Base-by-base conservation (phyloP, 2,113 vertebrate species). In the Stomatorhinus ivindoensis region DNA sequence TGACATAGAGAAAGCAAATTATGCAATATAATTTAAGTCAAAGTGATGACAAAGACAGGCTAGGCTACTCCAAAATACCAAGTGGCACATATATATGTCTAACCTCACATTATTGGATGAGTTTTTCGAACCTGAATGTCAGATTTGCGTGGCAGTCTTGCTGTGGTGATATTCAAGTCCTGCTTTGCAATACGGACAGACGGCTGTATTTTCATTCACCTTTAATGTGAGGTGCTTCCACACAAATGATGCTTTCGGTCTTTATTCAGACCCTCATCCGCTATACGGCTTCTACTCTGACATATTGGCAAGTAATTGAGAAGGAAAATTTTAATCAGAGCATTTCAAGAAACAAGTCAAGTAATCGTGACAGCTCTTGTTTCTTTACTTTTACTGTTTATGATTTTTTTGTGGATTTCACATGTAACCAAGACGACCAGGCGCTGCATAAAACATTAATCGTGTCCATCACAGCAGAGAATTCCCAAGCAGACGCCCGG, bases 401-500 rank as follows among this genome's bases (percentile, higher is more conserved):
- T 55, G 11, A 3, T 55, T 55, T 55, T n/a, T 61, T 39, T 95
- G 95, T 95, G 95, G 93, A 94, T 95, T 94, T 95, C 93, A 93
- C 92, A 95, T 97, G 96, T 99, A 98, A 98, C 61, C 61, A 69
- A 31, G 61, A 69, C n/a, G 61, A 69, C 61, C n/a, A 31, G 61
- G 27, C n/a, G 2, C 61, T 69, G 61, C 3, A 31, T 9, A 65
- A 65, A 27, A 65, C 61, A 69, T 69, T 27, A 10, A 27, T 69
- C 61, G 13, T 69, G 61, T 31, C 61, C 61, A 69, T 69, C 61
- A 69, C 61, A 31, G 61, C 92, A 91, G 91, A 92, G 96, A 95
- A 94, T 95, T 95, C 95, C 95, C 94, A 95, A 92, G 90, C 92
- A 89, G 93, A 95, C 94, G 94, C 97, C 93, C 95, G 96, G 96